Evolutionary conservation across 2,113 vertebrate genomes (phyloP), one percentile per base, ranked within the genome.

Genomic region (Tympanuchus pallidicinctus): DNA sequence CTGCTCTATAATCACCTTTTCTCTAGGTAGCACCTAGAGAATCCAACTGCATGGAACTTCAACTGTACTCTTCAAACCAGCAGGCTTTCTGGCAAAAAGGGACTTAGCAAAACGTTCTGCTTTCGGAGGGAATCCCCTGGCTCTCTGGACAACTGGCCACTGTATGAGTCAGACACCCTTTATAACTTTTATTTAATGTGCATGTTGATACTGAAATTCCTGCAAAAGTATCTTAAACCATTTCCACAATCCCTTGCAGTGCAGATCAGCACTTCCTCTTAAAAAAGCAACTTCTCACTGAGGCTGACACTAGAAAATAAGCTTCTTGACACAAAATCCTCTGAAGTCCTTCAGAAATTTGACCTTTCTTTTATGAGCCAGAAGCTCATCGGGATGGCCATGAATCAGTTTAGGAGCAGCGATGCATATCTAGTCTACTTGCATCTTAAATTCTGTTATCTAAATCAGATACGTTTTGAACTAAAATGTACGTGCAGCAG

Each of bases 381-480:
- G 36, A 30, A 67, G 19, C 8, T 48, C 2, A 0, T 48, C 2
- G 0, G 2, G 59, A 81, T 1, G 1, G 42, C 9, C 5, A 1
- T 16, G 11, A 56, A 6, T 60, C 3, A 48, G 21, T 32, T 38
- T 0, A 50, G 30, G 22, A 75, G 34, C 2, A 47, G 27, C 42
- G 48, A 64, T 60, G 4, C 6, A 1, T 34, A 27, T 27, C 5
- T 14, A 11, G 30, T 34, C 12, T 54, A 34, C 40, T 21, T 43
- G 8, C 14, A 8, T 72, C 74, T 84, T 43, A 52, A 78, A 75
- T 21, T 25, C 8, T 11, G 5, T 17, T 60, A n/a, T 11, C 15
- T 56, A 77, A 77, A 74, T 36, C n/a, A 12, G 7, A 34, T 13
- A 18, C 6, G 11, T 30, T 82, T 89, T 57, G 12, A 70, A 30